Evolutionary conservation across 2,797 vertebrate species (phyloP).

Genomic region (Platalea minor): DNA sequence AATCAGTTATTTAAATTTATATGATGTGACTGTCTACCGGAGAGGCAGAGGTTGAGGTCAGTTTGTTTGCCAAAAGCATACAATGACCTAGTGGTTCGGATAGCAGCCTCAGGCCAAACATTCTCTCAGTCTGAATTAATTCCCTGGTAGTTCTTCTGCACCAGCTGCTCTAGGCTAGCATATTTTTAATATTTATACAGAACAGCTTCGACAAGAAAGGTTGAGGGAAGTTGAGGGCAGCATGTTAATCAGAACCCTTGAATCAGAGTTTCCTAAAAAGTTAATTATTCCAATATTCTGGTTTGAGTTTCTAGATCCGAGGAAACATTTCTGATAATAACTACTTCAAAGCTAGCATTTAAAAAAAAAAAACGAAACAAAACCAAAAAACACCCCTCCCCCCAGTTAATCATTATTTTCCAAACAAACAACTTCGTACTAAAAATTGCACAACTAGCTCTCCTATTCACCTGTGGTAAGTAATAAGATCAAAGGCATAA

Average conservation of each 20-base stretch:
- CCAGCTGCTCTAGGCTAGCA: not conserved
- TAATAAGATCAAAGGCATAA: not conserved
- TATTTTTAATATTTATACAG: not conserved
- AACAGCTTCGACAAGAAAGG: not conserved
- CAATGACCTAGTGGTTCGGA: not conserved
- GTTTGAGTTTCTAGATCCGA: not conserved
- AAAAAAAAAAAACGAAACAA: not conserved
- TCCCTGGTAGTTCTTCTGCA: not conserved
- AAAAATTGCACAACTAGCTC: not conserved
- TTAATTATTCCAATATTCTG: not conserved
- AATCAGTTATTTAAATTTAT: not conserved
- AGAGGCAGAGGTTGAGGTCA: not conserved
- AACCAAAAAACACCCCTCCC: not conserved
- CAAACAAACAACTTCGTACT: not conserved
- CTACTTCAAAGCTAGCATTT: not conserved
- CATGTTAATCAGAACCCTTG: not conserved
- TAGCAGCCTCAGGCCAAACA: not conserved
- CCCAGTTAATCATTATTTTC: not conserved
- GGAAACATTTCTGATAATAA: not conserved
- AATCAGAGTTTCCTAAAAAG: not conserved
- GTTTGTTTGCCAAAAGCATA: slow-evolving; percentile 17
- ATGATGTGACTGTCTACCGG: not conserved
- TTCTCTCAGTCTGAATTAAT: not conserved
- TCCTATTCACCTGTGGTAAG: not conserved
- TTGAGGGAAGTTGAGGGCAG: not conserved